These are phyloP conservation scores for Thalpophila matura DNA, from an alignment of 2,888 invertebrate genomes.

Conservation along the genomic window DNA sequence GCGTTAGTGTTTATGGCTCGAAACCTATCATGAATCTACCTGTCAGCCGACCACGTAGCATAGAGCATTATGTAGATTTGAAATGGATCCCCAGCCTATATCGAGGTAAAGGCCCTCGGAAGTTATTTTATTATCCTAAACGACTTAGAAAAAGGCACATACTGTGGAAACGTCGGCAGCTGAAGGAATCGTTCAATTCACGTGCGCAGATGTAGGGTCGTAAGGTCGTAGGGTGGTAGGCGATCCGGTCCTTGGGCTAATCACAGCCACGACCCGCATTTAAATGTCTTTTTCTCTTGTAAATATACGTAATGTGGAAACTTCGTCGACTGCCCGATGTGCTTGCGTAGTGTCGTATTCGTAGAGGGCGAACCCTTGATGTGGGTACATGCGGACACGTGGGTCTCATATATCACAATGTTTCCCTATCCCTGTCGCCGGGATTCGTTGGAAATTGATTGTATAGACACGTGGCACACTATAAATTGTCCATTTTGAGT, in stretches of 20 bases:
- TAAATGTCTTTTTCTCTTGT: conserved; percentile 82
- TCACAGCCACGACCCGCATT: conserved; percentile 87
- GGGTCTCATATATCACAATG: conserved; percentile 83
- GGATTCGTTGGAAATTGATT: conserved; percentile 78
- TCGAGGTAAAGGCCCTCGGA: conserved; percentile 47
- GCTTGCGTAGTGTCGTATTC: conserved; percentile 62
- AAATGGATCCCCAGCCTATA: conserved; percentile 57
- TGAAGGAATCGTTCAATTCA: conserved; percentile 74
- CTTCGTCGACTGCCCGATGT: conserved; percentile 69
- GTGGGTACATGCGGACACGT: conserved; percentile 76
- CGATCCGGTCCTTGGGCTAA: conserved; percentile 79
- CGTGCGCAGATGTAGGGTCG: conserved; percentile 75
- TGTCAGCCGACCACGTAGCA: conserved; percentile 48
- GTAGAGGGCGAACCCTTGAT: conserved; percentile 72
- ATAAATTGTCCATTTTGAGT: conserved; percentile 85
- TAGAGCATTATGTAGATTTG: conserved; percentile 55
- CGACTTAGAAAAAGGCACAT: conserved; percentile 66
- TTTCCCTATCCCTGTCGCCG: conserved; percentile 66
- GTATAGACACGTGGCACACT: conserved; percentile 79
- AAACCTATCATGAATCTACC: conserved; percentile 50
- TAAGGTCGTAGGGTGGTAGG: conserved; percentile 75
- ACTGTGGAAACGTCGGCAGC: conserved; percentile 69
- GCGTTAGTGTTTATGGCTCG: conserved; percentile 45
- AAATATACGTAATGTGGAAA: conserved; percentile 76
- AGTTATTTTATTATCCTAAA: conserved; percentile 66